Base-by-base conservation (phyloP, 2,113 vertebrate species). In the Bufo gargarizans region DNA sequence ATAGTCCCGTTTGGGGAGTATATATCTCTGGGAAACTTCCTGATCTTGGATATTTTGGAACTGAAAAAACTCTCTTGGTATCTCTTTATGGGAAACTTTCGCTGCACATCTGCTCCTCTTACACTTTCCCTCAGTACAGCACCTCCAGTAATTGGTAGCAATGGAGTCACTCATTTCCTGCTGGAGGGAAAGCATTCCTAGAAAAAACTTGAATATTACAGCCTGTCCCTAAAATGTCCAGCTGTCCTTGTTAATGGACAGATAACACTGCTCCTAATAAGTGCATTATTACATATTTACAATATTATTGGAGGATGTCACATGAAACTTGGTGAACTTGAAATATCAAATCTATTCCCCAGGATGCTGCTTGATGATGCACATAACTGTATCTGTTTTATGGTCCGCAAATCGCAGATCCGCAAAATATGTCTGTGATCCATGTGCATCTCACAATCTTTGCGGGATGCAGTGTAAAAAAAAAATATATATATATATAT, bases 1-100 rank as follows among this genome's bases (percentile, higher is more conserved):
- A 77, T 50, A 13, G 59, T 91, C 88, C 90, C 90, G 56, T 81
- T 86, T 86, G 90, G 89, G 72, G 83, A 53, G 59, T 56, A 91
- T 50, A 79, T 49, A 0, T 20, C 65, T 88, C 59, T 91, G 89
- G 87, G 91, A 91, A 90, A 92, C 81, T 91, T 4, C 79, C 90
- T 90, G 91, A 90, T 74, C 89, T 87, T 92, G 84, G 91, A 90
- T 72, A 85, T 77, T 82, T 74, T 77, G 89, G 88, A 90, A 91
- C 90, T 87, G 90, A 90, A 93, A 93, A 92, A 91, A 56, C 92
- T 93, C 93, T 92, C 92, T 92, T 92, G 93, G 91, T 92, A 91
- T 93, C 91, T 89, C 89, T 90, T 90, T 91, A 88, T 90, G 91
- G 89, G 89, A 89, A 89, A 78, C 79, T 88, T 86, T 69, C 78